These are phyloP conservation scores for Xenops minutus DNA, from an alignment of 2,797 vertebrate genomes.

Conservation along the genomic window DNA sequence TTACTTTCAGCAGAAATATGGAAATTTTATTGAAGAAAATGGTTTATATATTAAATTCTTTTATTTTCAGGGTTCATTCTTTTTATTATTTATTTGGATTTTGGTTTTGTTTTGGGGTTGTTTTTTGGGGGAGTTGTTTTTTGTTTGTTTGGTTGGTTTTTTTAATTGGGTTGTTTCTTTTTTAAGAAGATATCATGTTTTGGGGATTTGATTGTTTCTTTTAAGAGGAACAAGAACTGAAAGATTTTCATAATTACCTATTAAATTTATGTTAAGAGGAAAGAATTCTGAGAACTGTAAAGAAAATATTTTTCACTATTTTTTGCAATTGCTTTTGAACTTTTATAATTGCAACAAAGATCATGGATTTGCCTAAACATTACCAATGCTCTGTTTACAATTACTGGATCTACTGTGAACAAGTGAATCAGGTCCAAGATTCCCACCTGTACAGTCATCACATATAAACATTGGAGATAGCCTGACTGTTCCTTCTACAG, in stretches of 20 bases:
- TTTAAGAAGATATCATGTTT: background rate
- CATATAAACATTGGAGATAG: background rate
- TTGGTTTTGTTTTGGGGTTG: accelerated
- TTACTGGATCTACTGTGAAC: background rate
- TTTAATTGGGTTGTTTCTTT: background rate
- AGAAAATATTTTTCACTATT: background rate
- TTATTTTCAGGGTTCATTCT: accelerated
- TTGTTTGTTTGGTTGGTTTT: background rate
- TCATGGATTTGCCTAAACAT: background rate
- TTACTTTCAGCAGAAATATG: background rate
- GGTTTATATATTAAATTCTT: background rate
- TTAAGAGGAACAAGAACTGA: background rate
- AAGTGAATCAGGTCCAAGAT: background rate
- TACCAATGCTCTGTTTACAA: background rate
- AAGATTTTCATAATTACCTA: background rate
- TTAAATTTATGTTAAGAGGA: background rate
- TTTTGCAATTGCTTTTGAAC: background rate
- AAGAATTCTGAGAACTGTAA: background rate
- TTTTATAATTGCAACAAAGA: background rate
- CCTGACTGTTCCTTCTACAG: background rate
- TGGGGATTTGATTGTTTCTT: background rate
- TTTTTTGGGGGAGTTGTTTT: background rate
- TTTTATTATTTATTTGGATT: background rate
- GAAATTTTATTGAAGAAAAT: background rate
- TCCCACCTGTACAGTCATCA: background rate